Evolutionary conservation across 23 tunicate species (phyloP).

Genomic region (Halocynthia roretzi): DNA sequence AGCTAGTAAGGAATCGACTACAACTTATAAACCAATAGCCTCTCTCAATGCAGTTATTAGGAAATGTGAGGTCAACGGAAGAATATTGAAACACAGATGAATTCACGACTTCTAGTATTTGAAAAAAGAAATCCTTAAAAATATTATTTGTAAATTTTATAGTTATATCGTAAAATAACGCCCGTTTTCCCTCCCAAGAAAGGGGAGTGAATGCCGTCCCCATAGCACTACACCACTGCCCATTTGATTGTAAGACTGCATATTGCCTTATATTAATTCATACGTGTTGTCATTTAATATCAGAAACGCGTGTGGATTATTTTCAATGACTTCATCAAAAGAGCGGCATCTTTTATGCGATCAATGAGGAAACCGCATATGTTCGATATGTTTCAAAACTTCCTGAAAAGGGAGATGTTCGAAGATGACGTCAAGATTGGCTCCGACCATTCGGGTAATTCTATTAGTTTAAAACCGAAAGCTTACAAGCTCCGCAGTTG

Average conservation of each 20-base stretch:
- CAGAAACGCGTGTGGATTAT: constrained; percentile 61
- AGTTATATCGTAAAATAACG: too few relatives aligned
- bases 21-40: too few relatives aligned
- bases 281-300: neutral
- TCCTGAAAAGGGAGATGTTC: constrained; percentile 29
- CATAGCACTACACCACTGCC: neutral
- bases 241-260: neutral
- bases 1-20: neutral
- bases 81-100: too few relatives aligned
- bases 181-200: too few relatives aligned
- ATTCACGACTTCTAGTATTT: neutral
- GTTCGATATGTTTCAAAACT: constrained; percentile 36
- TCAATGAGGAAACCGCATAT: constrained; percentile 47
- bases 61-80: too few relatives aligned
- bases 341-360: constrained; percentile 64
- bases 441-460: neutral
- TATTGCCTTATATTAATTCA: neutral
- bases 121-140: neutral
- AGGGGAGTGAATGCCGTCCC: too few relatives aligned
- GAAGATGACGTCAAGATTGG: neutral
- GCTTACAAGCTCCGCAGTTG: constrained; percentile 4
- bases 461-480: neutral
- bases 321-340: constrained; percentile 43
- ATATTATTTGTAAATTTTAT: neutral
- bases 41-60: too few relatives aligned